Conservation (phyloP, 2,888 invertebrate genomes). For the Coleophora flavipennella region DNA sequence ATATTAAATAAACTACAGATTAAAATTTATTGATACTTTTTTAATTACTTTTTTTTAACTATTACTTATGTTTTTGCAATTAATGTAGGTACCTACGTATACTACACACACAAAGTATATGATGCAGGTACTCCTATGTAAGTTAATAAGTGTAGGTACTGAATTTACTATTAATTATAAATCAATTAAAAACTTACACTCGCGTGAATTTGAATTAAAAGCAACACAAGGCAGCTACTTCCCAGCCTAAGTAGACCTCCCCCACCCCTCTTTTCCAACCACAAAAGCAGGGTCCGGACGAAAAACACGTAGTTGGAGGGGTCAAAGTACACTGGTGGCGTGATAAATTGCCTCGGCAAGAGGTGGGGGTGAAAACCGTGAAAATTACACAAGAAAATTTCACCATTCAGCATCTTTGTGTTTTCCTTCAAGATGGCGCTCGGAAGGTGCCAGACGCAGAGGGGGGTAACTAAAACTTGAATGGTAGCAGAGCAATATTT, state of each 20-base stretch:
- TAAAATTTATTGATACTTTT: no score
- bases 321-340: slow-evolving; percentile 24
- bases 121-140: no score
- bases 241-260: slow-evolving; percentile 20
- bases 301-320: slow-evolving; percentile 14
- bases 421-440: slow-evolving; percentile 69
- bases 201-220: slow-evolving; percentile 33
- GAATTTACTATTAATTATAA: slow-evolving; percentile 25
- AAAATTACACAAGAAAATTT: slow-evolving; percentile 73
- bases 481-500: neutral
- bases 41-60: no score
- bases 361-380: slow-evolving; percentile 54
- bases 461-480: slow-evolving; percentile 21
- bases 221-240: slow-evolving; percentile 13
- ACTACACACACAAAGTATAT: no score
- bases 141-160: no score
- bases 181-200: slow-evolving; percentile 48
- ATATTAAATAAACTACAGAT: no score
- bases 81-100: no score
- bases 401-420: slow-evolving; percentile 70
- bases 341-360: slow-evolving; percentile 31
- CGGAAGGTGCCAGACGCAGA: slow-evolving; percentile 17
- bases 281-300: slow-evolving; percentile 4
- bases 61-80: no score
- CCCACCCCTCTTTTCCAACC: slow-evolving; percentile 9